These are phyloP conservation scores for Latrodectus hesperus DNA, from an alignment of 2,888 invertebrate species.

Conservation along the genomic window DNA sequence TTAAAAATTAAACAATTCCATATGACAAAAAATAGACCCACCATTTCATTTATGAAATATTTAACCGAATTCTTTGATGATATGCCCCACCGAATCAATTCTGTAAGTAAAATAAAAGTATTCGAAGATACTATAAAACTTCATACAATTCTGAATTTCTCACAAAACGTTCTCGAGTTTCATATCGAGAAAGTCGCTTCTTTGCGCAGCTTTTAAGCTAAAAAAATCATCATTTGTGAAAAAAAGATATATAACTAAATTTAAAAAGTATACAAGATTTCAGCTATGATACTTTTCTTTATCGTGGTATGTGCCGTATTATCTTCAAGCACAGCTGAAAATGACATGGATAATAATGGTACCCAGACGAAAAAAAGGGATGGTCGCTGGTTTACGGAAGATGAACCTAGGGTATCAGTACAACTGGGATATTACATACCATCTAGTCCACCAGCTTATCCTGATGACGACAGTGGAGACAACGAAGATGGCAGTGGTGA, in stretches of 20 bases:
- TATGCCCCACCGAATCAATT: too few relatives aligned
- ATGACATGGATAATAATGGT: not conserved
- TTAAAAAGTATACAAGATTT: too few relatives aligned
- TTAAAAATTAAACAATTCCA: constrained; percentile 25
- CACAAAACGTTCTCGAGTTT: too few relatives aligned
- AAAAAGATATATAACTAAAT: too few relatives aligned
- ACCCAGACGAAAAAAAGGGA: not conserved
- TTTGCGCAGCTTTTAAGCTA: too few relatives aligned
- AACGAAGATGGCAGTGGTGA: not conserved
- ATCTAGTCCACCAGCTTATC: not conserved
- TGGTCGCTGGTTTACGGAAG: not conserved
- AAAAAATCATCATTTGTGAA: too few relatives aligned
- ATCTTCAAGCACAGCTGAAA: not conserved
- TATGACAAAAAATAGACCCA: constrained; percentile 14
- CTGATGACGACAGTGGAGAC: constrained; percentile 8
- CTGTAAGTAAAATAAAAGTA: too few relatives aligned
- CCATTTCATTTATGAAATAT: constrained; percentile 25
- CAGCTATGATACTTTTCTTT: not conserved
- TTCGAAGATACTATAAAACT: too few relatives aligned
- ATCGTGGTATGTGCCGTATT: not conserved
- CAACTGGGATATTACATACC: constrained; percentile 36
- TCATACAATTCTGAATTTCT: too few relatives aligned
- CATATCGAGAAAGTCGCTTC: too few relatives aligned
- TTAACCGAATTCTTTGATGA: constrained; percentile 52
- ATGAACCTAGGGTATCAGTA: constrained; percentile 6